These are phyloP conservation scores for Eupithecia subumbrata DNA, from an alignment of 2,888 invertebrate species.

Conservation along the genomic window DNA sequence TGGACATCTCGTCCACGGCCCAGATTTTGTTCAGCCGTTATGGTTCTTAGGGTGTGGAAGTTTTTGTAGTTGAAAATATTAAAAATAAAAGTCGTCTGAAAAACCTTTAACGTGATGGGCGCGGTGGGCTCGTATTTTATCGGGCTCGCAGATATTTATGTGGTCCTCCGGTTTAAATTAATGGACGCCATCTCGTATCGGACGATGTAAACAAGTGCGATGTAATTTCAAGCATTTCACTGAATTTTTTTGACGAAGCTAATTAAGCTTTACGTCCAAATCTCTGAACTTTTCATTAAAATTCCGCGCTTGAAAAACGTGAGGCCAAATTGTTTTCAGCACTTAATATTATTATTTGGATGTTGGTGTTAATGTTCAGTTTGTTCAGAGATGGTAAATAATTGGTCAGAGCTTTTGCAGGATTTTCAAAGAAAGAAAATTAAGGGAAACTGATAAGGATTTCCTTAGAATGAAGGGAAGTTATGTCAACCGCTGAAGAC, in stretches of 20 bases:
- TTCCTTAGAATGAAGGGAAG: too few relatives aligned
- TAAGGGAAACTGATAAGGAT: too few relatives aligned
- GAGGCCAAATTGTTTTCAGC: constrained; percentile 9
- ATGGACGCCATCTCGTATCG: background rate
- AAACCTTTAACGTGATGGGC: background rate
- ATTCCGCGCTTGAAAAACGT: constrained; percentile 11
- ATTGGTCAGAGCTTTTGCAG: background rate
- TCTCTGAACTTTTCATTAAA: constrained; percentile 18
- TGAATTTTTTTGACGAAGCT: constrained; percentile 23
- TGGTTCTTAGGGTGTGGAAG: too few relatives aligned
- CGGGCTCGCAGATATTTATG: background rate
- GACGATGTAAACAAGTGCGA: background rate
- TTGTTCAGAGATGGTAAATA: background rate
- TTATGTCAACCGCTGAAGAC: too few relatives aligned
- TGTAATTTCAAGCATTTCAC: constrained; percentile 16
- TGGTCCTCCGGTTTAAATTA: background rate
- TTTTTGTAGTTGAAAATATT: too few relatives aligned
- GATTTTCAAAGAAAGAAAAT: background rate
- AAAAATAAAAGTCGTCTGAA: background rate
- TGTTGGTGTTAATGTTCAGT: background rate
- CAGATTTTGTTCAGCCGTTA: too few relatives aligned
- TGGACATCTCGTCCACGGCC: background rate
- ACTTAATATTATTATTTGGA: background rate
- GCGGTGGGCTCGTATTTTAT: background rate
- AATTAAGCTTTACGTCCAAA: constrained; percentile 18